Percentiles rank a stretch among this genome's conserved stretches.
phyloP scores from a whole-genome alignment of 2,113 vertebrate species.

The Sinocyclocheilus anophthalmus region DNA sequence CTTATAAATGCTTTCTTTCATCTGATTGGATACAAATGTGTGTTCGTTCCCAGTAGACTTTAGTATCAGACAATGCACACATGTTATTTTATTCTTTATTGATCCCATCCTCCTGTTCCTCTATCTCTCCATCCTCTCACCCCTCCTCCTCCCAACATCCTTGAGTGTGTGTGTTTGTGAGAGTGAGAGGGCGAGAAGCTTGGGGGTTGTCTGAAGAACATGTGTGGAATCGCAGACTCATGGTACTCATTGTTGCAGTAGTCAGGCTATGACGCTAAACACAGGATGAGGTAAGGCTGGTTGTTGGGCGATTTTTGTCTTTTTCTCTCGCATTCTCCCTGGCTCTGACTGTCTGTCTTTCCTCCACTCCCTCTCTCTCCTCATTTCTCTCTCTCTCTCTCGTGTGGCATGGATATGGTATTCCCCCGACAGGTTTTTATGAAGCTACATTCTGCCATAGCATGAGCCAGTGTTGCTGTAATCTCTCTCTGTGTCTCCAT shows the following conservation, averaged over 20 bases:
- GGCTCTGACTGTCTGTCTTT: background rate
- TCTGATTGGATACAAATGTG: constrained; percentile 28
- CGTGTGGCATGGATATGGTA: background rate
- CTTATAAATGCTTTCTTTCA: background rate
- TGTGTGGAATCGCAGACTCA: constrained; percentile 27
- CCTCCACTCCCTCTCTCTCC: background rate
- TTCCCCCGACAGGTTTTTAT: constrained; percentile 38
- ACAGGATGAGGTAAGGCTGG: constrained; percentile 68
- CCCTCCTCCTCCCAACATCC: constrained; percentile 43
- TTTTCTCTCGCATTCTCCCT: background rate
- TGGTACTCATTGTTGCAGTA: constrained; percentile 67
- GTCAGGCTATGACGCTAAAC: constrained; percentile 54
- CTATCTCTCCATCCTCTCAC: constrained; percentile 50
- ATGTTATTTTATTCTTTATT: constrained; percentile 59
- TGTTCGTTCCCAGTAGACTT: constrained; percentile 34
- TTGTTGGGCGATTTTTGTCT: background rate
- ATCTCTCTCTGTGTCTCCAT: constrained; percentile 29
- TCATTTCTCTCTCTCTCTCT: constrained; percentile 23
- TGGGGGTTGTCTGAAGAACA: constrained; percentile 14
- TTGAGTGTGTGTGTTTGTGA: constrained; percentile 38
- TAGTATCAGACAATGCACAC: constrained; percentile 47
- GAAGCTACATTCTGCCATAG: constrained; percentile 33
- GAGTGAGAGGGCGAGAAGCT: constrained; percentile 9
- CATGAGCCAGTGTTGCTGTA: constrained; percentile 51
- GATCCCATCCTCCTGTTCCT: constrained; percentile 59